Base-by-base conservation (phyloP, 1,140 invertebrate genomes). In the Varroa destructor region DNA sequence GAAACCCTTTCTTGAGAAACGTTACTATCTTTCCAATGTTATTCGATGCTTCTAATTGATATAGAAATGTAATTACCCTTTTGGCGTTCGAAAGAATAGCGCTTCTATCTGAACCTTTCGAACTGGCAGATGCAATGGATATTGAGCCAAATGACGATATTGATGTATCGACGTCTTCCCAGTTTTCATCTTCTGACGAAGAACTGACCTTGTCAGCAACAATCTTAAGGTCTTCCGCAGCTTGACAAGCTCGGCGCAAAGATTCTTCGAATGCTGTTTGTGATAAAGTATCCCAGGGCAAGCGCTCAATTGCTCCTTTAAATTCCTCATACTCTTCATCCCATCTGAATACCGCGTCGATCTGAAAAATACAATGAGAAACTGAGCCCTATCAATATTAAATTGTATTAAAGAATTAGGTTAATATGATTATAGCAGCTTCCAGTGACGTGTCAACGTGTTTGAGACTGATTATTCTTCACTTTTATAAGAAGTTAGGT, bases 101-200 rank as follows among this genome's bases (percentile, higher is more conserved):
- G 4, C 46, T 67, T 37, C 61, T 67, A 8, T 40, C 36, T 5
- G 61, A 40, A 2, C 14, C 61, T 40, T 67, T 67, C 1, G 61
- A 67, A 40, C 46, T 51, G 46, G 8, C 8, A 8, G 46, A 51
- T 8, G 46, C 46, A 3, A 51, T 51, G 4, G 61, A 67, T 5
- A 67, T 8, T 37, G 61, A 67, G 14, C 36, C 46, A 36, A 25
- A 12, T 2, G 61, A 67, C 12, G 12, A 12, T 14, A 25, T 12
- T 40, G 61, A 67, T 12, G 61, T 67, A 37, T 67, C 61, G 14
- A 67, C 61, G 40, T 67, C 61, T 40, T 67, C 61, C 61, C 61
- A 67, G 12, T 67, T 46, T 46, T 67, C 61, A 46, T 67, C 61
- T 8, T 51, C 46, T 36, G 61, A 67, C 3, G 40, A 43, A 5